These are phyloP conservation scores for Fistularia commersonii DNA, from an alignment of 2,797 vertebrate genomes.

Conservation along the genomic window DNA sequence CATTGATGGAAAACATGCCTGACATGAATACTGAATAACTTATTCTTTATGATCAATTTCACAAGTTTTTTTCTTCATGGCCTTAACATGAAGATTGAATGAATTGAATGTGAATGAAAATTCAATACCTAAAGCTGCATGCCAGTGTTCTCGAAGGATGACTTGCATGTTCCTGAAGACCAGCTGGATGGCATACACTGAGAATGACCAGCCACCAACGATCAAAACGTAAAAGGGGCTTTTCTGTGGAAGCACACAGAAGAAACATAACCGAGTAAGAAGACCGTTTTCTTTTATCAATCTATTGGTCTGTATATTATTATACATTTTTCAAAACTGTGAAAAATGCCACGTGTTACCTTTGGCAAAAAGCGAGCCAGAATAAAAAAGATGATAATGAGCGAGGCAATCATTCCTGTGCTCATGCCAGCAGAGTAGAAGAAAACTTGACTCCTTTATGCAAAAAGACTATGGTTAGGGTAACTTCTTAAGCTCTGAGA, in stretches of 20 bases:
- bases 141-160: slow-evolving; percentile 88
- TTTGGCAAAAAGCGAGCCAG: slow-evolving; percentile 86
- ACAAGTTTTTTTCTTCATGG: no score
- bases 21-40: neutral
- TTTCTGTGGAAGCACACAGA: slow-evolving; percentile 75
- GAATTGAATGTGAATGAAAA: neutral
- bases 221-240: slow-evolving; percentile 88
- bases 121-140: slow-evolving; percentile 80
- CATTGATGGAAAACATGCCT: no score
- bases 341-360: slow-evolving; percentile 61
- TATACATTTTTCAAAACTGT: neutral
- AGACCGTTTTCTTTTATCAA: neutral
- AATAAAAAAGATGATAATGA: slow-evolving; percentile 87
- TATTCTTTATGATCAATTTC: neutral
- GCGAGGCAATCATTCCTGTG: slow-evolving; percentile 87
- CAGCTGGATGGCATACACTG: slow-evolving; percentile 90
- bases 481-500: neutral
- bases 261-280: neutral
- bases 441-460: slow-evolving; percentile 87
- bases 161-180: slow-evolving; percentile 85
- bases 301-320: neutral
- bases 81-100: neutral
- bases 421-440: slow-evolving; percentile 92
- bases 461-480: neutral
- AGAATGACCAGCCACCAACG: slow-evolving; percentile 92